These are phyloP conservation scores for Bubalus kerabau DNA, from an alignment of 2,113 vertebrate genomes.

Conservation along the genomic window DNA sequence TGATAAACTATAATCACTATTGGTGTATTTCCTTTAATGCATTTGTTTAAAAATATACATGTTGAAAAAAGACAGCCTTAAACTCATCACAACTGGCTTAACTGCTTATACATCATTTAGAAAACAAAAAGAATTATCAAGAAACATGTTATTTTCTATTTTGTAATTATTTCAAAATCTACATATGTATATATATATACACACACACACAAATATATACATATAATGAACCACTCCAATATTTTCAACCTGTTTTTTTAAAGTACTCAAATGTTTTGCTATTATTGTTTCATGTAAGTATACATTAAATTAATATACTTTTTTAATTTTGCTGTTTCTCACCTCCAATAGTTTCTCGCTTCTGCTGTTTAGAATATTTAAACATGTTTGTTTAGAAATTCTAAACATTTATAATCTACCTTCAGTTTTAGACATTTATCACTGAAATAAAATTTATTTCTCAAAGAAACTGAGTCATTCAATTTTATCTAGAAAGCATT, in stretches of 20 bases:
- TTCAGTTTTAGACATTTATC: background rate
- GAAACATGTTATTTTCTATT: background rate
- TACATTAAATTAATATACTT: background rate
- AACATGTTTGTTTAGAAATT: background rate
- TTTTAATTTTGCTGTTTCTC: background rate
- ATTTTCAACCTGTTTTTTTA: background rate
- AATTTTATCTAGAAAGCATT: background rate
- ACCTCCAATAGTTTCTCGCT: background rate
- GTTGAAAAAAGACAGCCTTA: constrained; percentile 18
- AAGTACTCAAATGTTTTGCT: background rate
- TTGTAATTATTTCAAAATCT: background rate
- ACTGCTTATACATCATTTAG: constrained; percentile 47
- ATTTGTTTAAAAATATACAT: background rate
- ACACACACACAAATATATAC: background rate
- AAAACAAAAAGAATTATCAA: background rate
- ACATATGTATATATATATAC: background rate
- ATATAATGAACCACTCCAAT: background rate
- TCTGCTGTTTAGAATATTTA: background rate
- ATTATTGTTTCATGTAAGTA: background rate
- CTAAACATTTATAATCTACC: background rate
- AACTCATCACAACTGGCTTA: background rate
- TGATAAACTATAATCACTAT: background rate
- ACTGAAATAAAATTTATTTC: background rate
- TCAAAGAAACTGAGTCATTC: background rate
- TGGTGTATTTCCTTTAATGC: background rate